Evolutionary conservation across 1,140 invertebrate species (phyloP), one percentile per base, ranked within the genome.

Genomic region (Augochlora pura): DNA sequence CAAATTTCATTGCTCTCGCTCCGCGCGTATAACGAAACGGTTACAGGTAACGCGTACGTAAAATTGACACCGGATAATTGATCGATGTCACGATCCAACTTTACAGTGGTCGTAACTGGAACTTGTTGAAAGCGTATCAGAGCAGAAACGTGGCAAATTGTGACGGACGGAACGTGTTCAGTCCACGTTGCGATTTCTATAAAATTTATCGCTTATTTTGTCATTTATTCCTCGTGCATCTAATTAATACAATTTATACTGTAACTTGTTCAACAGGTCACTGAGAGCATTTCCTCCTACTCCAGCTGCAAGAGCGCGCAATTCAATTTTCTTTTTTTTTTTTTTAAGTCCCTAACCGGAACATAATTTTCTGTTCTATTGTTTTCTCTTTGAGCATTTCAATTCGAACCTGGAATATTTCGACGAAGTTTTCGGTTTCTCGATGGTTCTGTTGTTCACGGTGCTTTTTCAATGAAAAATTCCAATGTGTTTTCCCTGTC

Each of bases 301-400:
- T 23, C 3, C 9, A 4, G 14, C 14, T 21, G 2, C 1, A 52
- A 63, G 59, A 77, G 57, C 75, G 68, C 75, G 68, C 63, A 52
- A 63, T 71, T 77, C 42, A 70, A 71, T 62, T 63, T 62, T 69
- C 16, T 70, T 32, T 63, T 62, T 69, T 62, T 54, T 62, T 54
- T 64, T 64, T 39, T 49, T 42, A n/a, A n/a, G n/a, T 66, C 12
- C n/a, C 0, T 7, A 1, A 27, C 38, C n/a, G 1, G 6, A 32
- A 16, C 25, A 21, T 16, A 27, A 18, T 1, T 9, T 42, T 46
- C 14, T 39, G 10, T 46, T 6, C 4, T 9, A 63, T 46, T 25
- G 16, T 65, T 4, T 23, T 21, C 21, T 9, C 38, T 49, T 16
- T 6, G 2, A 32, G 21, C 23, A 49, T 52, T 49, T 3, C 12